Conservation (phyloP, 1,140 invertebrate genomes). For the Octopus sinensis region DNA sequence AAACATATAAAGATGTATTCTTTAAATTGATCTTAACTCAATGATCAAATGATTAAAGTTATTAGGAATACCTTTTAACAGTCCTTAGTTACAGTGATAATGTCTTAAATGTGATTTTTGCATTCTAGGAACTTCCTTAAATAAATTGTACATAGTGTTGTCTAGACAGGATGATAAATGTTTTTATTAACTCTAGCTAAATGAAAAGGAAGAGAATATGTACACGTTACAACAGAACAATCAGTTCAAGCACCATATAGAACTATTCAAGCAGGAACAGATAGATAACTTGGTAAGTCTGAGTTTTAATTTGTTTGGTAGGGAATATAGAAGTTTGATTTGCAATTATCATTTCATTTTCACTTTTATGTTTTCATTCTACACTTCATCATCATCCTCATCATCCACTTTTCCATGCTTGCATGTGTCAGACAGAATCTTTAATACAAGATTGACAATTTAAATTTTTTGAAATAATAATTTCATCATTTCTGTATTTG, state of each 20-base stretch:
- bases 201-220: conserved; percentile 50
- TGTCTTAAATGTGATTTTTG: not conserved
- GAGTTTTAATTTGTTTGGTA: no score
- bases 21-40: no score
- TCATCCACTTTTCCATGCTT: no score
- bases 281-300: conserved; percentile 51
- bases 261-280: conserved; percentile 51
- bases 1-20: no score
- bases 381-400: no score
- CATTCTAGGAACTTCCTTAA: not conserved
- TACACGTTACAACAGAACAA: conserved; percentile 51
- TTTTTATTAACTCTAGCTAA: conserved; percentile 39
- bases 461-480: no score
- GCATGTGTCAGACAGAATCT: no score
- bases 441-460: no score
- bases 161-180: not conserved
- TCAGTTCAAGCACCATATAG: conserved; percentile 50
- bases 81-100: not conserved
- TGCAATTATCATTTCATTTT: no score
- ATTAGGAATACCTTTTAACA: not conserved
- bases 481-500: no score
- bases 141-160: not conserved
- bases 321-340: no score
- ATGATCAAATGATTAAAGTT: not conserved
- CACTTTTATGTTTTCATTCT: no score